phyloP scores from a whole-genome alignment of 2,113 vertebrate genomes.

The Raja brachyura region DNA sequence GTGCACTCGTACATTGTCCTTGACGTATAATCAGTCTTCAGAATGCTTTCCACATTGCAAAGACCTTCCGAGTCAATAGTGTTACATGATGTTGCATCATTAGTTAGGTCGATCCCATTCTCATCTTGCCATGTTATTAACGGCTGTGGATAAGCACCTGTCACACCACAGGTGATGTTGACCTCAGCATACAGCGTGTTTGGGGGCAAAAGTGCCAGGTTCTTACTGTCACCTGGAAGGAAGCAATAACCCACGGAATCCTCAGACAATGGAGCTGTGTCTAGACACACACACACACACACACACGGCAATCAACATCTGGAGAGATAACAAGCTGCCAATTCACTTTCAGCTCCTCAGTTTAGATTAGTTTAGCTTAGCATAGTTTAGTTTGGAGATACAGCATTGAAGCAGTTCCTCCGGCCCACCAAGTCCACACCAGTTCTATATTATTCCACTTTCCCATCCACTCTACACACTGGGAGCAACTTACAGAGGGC shows the following conservation, averaged over 20 bases:
- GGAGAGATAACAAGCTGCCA: background rate
- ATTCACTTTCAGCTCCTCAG: background rate
- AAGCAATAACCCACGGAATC: background rate
- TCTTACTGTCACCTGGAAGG: background rate
- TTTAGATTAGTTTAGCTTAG: too few relatives aligned
- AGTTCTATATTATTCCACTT: too few relatives aligned
- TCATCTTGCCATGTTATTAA: slow-evolving; percentile 53
- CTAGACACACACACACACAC: background rate
- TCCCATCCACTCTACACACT: too few relatives aligned
- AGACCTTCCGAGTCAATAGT: slow-evolving; percentile 45
- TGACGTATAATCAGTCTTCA: slow-evolving; percentile 45
- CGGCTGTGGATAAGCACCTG: slow-evolving; percentile 47
- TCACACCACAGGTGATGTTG: slow-evolving; percentile 43
- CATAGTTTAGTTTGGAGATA: too few relatives aligned
- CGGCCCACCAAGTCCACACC: too few relatives aligned
- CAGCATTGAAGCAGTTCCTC: too few relatives aligned
- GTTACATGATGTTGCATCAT: slow-evolving; percentile 38
- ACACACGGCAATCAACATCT: background rate
- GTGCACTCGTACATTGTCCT: slow-evolving; percentile 55
- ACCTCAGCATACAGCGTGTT: background rate
- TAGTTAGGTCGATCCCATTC: slow-evolving; percentile 38
- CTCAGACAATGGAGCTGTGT: background rate
- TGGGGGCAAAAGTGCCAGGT: background rate
- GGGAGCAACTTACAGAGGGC: too few relatives aligned
- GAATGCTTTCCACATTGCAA: slow-evolving; percentile 58